phyloP scores from a whole-genome alignment of 2,888 invertebrate species.

The Pammene fasciana region DNA sequence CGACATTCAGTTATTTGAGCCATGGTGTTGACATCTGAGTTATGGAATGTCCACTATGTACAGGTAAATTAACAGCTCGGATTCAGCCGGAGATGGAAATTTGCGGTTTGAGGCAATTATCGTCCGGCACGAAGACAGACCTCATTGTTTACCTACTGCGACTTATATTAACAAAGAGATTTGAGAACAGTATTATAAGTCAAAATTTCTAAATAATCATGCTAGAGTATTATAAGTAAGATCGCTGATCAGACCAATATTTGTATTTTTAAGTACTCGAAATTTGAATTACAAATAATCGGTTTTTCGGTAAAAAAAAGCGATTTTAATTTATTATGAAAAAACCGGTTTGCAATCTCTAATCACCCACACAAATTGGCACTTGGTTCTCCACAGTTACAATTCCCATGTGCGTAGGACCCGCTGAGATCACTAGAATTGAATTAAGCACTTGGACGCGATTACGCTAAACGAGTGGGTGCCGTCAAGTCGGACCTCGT shows the following conservation, averaged over 20 bases:
- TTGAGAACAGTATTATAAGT: no score
- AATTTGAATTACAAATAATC: no score
- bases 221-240: no score
- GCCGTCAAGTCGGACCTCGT: slow-evolving; percentile 25
- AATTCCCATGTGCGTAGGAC: slow-evolving; percentile 6
- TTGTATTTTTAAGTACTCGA: no score
- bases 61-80: slow-evolving; percentile 9
- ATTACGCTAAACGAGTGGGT: slow-evolving; percentile 22
- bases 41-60: slow-evolving; percentile 26
- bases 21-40: slow-evolving; percentile 24
- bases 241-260: no score
- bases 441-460: slow-evolving; percentile 20
- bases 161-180: no score
- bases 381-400: neutral
- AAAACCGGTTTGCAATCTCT: no score
- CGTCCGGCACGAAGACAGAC: slow-evolving; percentile 8
- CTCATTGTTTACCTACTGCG: slow-evolving; percentile 4
- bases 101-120: slow-evolving; percentile 19
- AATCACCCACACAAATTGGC: neutral
- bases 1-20: neutral
- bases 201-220: no score
- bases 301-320: no score
- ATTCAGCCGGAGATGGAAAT: slow-evolving; percentile 15
- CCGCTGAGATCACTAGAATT: neutral
- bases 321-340: no score